Evolutionary conservation across 2,113 vertebrate genomes (phyloP), one percentile per base, ranked within the genome.

Genomic region (Oreochromis spilurus): DNA sequence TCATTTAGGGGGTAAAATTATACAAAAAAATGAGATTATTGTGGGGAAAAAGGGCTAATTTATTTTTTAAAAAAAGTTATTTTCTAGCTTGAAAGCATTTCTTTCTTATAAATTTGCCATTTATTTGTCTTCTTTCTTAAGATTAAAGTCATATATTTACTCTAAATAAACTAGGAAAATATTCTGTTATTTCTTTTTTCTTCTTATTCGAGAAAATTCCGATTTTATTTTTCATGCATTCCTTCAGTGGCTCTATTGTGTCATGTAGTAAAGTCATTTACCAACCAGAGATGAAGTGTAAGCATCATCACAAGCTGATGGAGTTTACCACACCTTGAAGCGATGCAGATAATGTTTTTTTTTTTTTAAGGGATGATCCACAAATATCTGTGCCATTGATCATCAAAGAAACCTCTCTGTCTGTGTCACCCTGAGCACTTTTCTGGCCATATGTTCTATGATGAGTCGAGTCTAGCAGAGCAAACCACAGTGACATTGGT

Each of bases 61-160:
- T 6, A 0, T 13, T 21, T 21, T 54, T 11, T 21, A 1, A 6
- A 0, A 4, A 12, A 36, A 12, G 19, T 40, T 36, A 1, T 38
- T 67, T 40, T n/a, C 62, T 9, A 12, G 6, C 19, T 38, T 40
- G 19, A 57, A 57, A 57, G 29, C 9, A 34, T 62, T 62, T 62
- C n/a, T 40, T 11, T 40, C 62, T 67, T 9, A 3, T 21, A 67
- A 24, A 38, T 65, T 38, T 36, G 34, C 10, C 6, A 36, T 21
- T 67, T 40, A 24, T 67, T 40, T 36, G 24, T 57, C 55, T 65
- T 67, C 31, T 36, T 62, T 62, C 10, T 19, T 38, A n/a, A 7
- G 19, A 7, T 38, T 38, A 13, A 3, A 65, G 60, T 65, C 6
- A 11, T 38, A 13, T 34, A n/a, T 65, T 65, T n/a, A n/a, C 31